A percentile compares a stretch with the other conserved stretches of the same genome.
phyloP scores from a whole-genome alignment of 2,797 vertebrate genomes.

The Acomys russatus region DNA sequence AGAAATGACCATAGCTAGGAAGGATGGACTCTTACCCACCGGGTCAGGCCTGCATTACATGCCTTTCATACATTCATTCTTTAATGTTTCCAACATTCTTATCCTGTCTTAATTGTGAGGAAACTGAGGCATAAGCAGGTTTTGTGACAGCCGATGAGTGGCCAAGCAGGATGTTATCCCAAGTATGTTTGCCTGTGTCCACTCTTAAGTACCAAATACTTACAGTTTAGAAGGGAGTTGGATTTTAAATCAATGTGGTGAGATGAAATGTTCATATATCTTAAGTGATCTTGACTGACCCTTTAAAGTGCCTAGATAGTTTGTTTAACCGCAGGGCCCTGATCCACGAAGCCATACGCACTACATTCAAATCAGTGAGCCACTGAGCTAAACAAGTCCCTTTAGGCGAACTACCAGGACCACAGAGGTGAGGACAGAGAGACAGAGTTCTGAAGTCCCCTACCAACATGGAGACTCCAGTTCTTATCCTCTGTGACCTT shows the following conservation, averaged over 20 bases:
- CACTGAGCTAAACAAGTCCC: slow-evolving; percentile 32
- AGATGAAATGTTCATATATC: slow-evolving; percentile 37
- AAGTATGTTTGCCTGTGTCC: not conserved
- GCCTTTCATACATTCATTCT: slow-evolving; percentile 28
- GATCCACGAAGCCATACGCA: not conserved
- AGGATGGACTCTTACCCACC: not conserved
- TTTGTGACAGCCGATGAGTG: not conserved
- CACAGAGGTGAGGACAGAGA: not conserved
- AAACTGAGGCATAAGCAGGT: slow-evolving; percentile 28
- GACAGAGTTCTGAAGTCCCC: not conserved
- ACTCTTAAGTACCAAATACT: slow-evolving; percentile 16
- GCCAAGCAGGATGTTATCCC: slow-evolving; percentile 5
- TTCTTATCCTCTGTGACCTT: slow-evolving; percentile 49
- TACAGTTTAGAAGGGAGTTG: not conserved
- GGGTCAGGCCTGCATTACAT: not conserved
- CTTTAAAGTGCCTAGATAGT: slow-evolving; percentile 14
- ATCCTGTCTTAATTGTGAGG: slow-evolving; percentile 35
- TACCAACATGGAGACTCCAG: slow-evolving; percentile 13
- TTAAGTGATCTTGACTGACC: slow-evolving; percentile 52
- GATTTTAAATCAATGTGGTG: slow-evolving; percentile 46
- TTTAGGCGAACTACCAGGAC: slow-evolving; percentile 40
- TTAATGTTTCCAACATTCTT: slow-evolving; percentile 45
- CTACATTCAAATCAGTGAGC: not conserved
- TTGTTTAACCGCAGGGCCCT: not conserved
- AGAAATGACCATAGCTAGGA: slow-evolving; percentile 44